Conservation (phyloP, 2,113 vertebrate species). For the Tricholaema leucomelas region DNA sequence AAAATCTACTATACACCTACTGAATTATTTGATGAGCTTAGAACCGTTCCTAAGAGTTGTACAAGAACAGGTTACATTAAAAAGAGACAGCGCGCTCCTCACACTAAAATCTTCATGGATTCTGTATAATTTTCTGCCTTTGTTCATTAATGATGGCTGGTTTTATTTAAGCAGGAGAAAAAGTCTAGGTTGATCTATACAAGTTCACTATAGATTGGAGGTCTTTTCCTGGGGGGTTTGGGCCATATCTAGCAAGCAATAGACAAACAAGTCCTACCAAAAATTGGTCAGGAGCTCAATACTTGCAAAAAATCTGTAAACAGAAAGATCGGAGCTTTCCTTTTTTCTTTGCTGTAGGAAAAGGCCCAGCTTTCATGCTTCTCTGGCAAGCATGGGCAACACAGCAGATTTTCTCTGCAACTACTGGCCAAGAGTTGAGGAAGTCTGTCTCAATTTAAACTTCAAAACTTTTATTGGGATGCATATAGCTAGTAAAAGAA, state of each 20-base stretch:
- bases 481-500: not conserved
- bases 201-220: not conserved
- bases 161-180: not conserved
- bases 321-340: conserved; percentile 9
- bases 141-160: not conserved
- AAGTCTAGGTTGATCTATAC: not conserved
- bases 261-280: not conserved
- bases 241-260: not conserved
- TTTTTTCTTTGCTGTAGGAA: conserved; percentile 5
- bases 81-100: not conserved
- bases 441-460: conserved; percentile 25
- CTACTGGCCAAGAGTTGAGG: conserved; percentile 39
- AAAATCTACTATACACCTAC: not conserved
- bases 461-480: conserved; percentile 36
- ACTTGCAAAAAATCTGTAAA: not conserved
- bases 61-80: not conserved
- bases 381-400: conserved; percentile 52
- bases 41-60: not conserved
- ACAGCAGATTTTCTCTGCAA: conserved; percentile 37
- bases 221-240: not conserved
- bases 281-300: not conserved
- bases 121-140: not conserved
- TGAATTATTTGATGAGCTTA: not conserved
- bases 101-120: not conserved
- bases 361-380: conserved; percentile 26